These are phyloP conservation scores for Berghia stephanieae DNA, from an alignment of 1,140 invertebrate species.

Conservation along the genomic window DNA sequence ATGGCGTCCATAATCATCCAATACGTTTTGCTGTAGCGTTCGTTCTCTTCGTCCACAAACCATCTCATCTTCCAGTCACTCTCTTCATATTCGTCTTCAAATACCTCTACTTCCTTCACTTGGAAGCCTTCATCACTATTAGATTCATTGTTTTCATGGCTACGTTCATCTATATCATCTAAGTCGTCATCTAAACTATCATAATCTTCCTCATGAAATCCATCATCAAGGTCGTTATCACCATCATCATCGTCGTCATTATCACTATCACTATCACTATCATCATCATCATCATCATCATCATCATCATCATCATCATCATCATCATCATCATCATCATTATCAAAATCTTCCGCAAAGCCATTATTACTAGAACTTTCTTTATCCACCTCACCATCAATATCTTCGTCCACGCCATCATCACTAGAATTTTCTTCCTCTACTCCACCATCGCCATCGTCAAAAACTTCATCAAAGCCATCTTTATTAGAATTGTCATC, in stretches of 20 bases:
- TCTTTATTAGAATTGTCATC: not conserved
- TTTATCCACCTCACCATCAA: constrained; percentile 22
- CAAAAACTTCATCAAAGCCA: constrained; percentile 30
- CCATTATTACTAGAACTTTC: constrained; percentile 1
- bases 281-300: constrained; percentile 22
- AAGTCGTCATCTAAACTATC: not conserved
- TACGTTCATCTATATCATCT: constrained; percentile 4
- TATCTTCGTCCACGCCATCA: constrained; percentile 20
- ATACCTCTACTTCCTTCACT: no score
- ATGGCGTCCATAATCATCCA: no score
- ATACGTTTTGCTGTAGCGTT: no score
- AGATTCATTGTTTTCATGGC: no score
- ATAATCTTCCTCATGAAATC: constrained; percentile 26
- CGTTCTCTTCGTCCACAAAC: no score
- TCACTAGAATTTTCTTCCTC: constrained; percentile 31
- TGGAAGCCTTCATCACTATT: no score
- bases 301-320: constrained; percentile 29
- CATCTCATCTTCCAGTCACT: no score
- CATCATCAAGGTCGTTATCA: constrained; percentile 26
- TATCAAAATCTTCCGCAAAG: no score
- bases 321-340: constrained; percentile 26
- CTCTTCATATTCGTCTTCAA: no score
- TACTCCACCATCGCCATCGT: constrained; percentile 16
- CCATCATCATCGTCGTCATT: constrained; percentile 23
- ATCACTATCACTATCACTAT: constrained; percentile 27